These are phyloP conservation scores for Pristionchus maxplancki DNA, from an alignment of 2,888 invertebrate species.

Conservation along the genomic window DNA sequence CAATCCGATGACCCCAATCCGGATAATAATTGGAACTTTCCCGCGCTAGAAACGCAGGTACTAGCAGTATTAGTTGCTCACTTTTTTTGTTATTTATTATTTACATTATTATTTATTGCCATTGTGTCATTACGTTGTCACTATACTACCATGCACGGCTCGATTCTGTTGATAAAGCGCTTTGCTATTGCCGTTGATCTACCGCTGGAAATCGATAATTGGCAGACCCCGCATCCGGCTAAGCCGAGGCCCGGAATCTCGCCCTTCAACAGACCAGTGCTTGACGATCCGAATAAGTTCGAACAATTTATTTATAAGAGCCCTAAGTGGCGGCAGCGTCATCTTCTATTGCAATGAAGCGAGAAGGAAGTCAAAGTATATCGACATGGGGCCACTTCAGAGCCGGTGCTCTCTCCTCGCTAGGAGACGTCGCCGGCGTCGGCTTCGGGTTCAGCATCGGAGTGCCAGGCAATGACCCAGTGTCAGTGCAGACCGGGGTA, in stretches of 20 bases:
- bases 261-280: slow-evolving; percentile 1
- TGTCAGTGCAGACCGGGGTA: slow-evolving; percentile 63
- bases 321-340: too few relatives aligned
- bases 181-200: not conserved
- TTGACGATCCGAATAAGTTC: slow-evolving; percentile 44
- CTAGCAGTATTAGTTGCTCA: not conserved
- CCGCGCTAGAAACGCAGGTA: slow-evolving; percentile 32
- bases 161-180: slow-evolving; percentile 23
- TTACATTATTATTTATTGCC: not conserved
- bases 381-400: too few relatives aligned
- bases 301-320: too few relatives aligned
- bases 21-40: slow-evolving; percentile 42
- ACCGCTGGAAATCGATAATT: not conserved
- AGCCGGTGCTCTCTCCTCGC: slow-evolving; percentile 24
- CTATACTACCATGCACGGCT: not conserved
- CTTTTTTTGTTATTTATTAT: not conserved
- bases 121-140: slow-evolving; percentile 40
- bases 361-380: too few relatives aligned
- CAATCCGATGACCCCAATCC: slow-evolving; percentile 20
- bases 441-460: slow-evolving; percentile 68
- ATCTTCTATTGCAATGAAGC: too few relatives aligned
- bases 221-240: slow-evolving; percentile 28
- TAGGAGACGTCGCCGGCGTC: slow-evolving; percentile 56
- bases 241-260: slow-evolving; percentile 33
- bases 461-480: slow-evolving; percentile 68